phyloP scores from a whole-genome alignment of 2,888 invertebrate genomes.

The Neoitamus cyanurus region DNA sequence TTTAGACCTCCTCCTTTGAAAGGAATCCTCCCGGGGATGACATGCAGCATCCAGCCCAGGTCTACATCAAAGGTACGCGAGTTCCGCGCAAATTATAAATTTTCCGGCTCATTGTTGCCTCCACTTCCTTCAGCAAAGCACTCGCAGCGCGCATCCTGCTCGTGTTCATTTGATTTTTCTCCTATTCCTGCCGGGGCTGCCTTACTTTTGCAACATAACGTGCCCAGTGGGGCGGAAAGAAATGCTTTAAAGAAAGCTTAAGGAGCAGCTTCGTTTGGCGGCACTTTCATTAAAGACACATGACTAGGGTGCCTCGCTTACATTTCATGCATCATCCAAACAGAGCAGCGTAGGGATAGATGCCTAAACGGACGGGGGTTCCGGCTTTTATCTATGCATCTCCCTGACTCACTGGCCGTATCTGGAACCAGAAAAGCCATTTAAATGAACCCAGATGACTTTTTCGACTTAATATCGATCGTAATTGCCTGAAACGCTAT shows the following conservation, averaged over 20 bases:
- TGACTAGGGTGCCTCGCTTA: background rate
- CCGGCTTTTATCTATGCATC: background rate
- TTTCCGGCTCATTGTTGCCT: conserved; percentile 42
- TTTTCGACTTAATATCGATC: background rate
- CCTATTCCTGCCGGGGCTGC: background rate
- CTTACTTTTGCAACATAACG: background rate
- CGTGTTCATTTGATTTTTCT: conserved; percentile 13
- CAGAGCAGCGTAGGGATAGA: background rate
- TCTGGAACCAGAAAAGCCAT: background rate
- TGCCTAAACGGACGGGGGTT: background rate
- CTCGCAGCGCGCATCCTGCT: background rate
- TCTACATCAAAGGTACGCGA: conserved; percentile 35
- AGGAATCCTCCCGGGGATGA: background rate
- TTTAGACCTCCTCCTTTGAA: background rate
- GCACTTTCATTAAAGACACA: background rate
- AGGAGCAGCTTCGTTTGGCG: background rate
- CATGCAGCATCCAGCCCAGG: conserved; percentile 1
- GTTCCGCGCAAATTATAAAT: conserved; percentile 28
- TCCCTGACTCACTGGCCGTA: background rate
- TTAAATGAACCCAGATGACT: conserved; percentile 38
- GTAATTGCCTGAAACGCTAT: conserved; percentile 33
- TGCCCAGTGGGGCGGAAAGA: background rate
- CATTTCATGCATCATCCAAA: background rate
- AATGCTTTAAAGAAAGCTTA: background rate
- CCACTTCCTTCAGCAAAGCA: background rate